phyloP scores from a whole-genome alignment of 2,888 invertebrate genomes.

The Polymixis lichenea region DNA sequence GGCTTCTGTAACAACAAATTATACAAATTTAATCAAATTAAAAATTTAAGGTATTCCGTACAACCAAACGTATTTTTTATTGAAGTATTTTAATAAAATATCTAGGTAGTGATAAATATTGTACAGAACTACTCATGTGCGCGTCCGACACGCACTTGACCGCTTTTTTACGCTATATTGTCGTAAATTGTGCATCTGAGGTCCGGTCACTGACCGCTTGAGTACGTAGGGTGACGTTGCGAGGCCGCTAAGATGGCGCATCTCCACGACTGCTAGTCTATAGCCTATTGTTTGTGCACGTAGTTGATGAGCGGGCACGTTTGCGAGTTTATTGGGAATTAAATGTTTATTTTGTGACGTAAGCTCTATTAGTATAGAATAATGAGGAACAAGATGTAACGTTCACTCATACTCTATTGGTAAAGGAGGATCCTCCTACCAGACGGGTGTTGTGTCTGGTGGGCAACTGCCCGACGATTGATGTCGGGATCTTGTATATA shows the following conservation, averaged over 20 bases:
- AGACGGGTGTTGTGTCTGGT: no score
- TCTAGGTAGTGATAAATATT: no score
- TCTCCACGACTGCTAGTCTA: slow-evolving; percentile 16
- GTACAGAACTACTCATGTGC: background rate
- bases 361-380: no score
- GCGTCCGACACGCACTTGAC: background rate
- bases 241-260: slow-evolving; percentile 63
- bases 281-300: slow-evolving; percentile 58
- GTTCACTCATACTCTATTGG: no score
- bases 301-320: slow-evolving; percentile 46
- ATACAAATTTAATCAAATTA: background rate
- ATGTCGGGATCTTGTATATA: no score
- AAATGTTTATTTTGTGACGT: slow-evolving; percentile 38
- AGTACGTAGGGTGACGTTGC: slow-evolving; percentile 61
- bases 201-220: slow-evolving; percentile 75
- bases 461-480: no score
- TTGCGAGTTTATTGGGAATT: slow-evolving; percentile 37
- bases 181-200: slow-evolving; percentile 68
- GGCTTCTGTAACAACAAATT: background rate
- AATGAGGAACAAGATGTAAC: no score
- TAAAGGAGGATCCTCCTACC: no score
- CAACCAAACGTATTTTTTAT: no score
- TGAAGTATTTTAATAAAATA: no score
- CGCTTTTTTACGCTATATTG: slow-evolving; percentile 50
- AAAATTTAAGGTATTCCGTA: no score